Percentiles rank a stretch among this genome's conserved stretches.
Conservation (phyloP, 2,797 vertebrate genomes). For the Pogonophryne albipinna region DNA sequence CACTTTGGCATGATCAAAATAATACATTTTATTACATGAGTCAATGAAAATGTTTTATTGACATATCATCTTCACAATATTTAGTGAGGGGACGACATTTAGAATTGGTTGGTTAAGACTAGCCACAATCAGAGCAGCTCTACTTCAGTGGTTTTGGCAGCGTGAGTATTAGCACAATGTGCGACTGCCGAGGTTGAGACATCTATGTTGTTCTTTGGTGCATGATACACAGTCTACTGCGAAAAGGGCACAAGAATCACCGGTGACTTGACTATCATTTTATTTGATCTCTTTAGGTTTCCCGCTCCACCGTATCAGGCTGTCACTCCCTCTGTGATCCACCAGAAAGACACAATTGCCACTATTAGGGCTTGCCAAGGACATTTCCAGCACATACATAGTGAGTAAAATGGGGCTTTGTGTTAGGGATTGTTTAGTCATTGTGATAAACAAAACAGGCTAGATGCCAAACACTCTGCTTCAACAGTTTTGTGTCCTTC, state of each 20-base stretch:
- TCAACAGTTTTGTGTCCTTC: conserved; percentile 50
- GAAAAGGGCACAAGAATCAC: conserved; percentile 75
- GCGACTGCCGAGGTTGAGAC: conserved; percentile 70
- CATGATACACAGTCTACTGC: conserved; percentile 73
- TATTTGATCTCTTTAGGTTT: conserved; percentile 80
- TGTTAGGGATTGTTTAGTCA: conserved; percentile 64
- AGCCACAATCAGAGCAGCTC: conserved; percentile 66
- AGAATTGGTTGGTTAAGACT: conserved; percentile 55
- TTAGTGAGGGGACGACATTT: conserved; percentile 60
- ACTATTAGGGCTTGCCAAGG: conserved; percentile 70
- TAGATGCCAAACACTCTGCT: conserved; percentile 53
- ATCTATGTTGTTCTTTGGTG: conserved; percentile 75
- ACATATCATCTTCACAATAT: conserved; percentile 59
- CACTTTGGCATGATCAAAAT: conserved; percentile 62
- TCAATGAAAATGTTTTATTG: conserved; percentile 59
- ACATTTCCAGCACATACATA: conserved; percentile 69
- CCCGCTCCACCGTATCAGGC: conserved; percentile 65
- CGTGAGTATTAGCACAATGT: conserved; percentile 72
- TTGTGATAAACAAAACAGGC: conserved; percentile 66
- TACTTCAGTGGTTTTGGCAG: conserved; percentile 70
- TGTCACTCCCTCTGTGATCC: conserved; percentile 76
- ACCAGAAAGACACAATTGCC: conserved; percentile 74
- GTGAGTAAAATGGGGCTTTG: conserved; percentile 58
- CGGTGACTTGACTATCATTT: conserved; percentile 76
- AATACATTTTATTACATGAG: conserved; percentile 54